Base-by-base conservation (phyloP, 2,888 invertebrate species). In the Limenitis camilla region DNA sequence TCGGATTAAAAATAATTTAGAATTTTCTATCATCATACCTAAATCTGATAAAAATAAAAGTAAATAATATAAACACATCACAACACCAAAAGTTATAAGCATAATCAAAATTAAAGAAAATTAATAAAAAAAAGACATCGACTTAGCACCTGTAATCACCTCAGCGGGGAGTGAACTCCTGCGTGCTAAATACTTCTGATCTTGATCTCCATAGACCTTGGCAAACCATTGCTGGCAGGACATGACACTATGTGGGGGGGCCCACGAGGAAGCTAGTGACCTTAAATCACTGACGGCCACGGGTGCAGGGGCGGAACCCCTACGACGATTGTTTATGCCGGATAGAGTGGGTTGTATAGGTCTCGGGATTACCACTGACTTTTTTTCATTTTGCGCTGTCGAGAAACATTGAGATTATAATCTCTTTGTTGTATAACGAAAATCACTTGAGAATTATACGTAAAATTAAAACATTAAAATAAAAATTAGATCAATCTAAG, bases 81-180 rank as follows among this genome's bases (percentile, higher is more conserved):
- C 36, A 52, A 50, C 52, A 52, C 19, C 42, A 36, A 54, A 58
- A 57, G 56, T 52, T 40, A 44, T 53, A 47, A 52, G 35, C 30
- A 56, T 61, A 59, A 53, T 49, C 29, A 49, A 55, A 62, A 62
- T 38, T 30, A 36, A 30, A 64, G 52, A 66, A 63, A 64, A 19
- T 19, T 19, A 19, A 19, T 19, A 68, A 64, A 63, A 67, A 52
- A 61, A 57, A 72, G 69, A 69, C 69, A 64, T 61, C 62, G 63
- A 58, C 44, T 60, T 68, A 71, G 73, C 76, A 79, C 79, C 78
- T 76, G 79, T 74, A 67, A 81, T 80, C 75, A 84, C 85, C 81
- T 86, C 84, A 67, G 74, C 78, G 57, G 85, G 85, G 49, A 85
- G 74, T n/a, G 84, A 82, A 59, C 81, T 74, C 11, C 84, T 66